A percentile compares a stretch with the other conserved stretches of the same genome.
These are phyloP conservation scores for Anabacerthia variegaticeps DNA, from an alignment of 2,797 vertebrate species.

Conservation along the genomic window DNA sequence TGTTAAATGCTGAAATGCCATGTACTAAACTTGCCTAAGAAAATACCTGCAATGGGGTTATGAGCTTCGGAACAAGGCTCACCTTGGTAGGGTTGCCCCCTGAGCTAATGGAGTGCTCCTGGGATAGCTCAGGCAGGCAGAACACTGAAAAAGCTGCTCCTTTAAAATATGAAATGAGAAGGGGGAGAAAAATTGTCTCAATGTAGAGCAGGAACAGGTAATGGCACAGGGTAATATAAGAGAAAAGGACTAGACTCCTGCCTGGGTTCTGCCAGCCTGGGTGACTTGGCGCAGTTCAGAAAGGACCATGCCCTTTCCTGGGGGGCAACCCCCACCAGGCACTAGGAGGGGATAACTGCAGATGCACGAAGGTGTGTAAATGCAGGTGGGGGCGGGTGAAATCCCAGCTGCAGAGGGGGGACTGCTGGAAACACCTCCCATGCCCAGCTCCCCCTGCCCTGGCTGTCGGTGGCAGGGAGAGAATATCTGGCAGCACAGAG, in stretches of 20 bases:
- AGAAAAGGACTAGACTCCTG: neutral
- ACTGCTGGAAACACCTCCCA: rapidly evolving
- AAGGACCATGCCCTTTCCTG: neutral
- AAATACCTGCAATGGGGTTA: neutral
- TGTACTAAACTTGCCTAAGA: neutral
- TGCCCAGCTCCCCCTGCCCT: neutral
- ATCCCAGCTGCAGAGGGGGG: neutral
- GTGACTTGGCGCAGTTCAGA: neutral
- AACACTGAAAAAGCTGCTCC: neutral
- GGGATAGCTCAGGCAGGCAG: neutral
- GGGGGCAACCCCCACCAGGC: neutral
- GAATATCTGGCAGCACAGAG: neutral
- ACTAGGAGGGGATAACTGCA: neutral
- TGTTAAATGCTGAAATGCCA: neutral
- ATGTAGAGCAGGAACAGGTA: neutral
- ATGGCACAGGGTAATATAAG: neutral
- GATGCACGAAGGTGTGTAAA: neutral
- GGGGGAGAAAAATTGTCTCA: rapidly evolving
- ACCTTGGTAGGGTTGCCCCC: rapidly evolving
- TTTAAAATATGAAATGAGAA: neutral
- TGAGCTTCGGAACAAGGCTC: neutral
- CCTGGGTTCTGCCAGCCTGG: neutral
- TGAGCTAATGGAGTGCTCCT: neutral
- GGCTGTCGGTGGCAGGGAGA: neutral
- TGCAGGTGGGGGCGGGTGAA: rapidly evolving